Conservation (phyloP, 2,113 vertebrate species). For the Rhizomys pruinosus region DNA sequence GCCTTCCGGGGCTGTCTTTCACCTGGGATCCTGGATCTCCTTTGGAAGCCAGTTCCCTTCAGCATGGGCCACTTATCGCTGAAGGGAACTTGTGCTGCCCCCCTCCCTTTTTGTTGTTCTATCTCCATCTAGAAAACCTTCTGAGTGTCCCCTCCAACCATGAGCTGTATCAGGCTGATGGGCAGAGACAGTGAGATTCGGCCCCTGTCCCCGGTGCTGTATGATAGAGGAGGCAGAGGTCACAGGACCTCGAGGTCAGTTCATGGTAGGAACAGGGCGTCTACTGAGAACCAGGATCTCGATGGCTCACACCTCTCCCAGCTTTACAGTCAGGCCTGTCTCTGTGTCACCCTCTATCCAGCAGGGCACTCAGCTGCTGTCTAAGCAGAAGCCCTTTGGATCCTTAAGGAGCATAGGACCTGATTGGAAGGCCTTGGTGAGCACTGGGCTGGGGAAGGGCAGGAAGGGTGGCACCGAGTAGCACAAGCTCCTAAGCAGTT, state of each 20-base stretch:
- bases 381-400: not conserved
- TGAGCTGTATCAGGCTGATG: not conserved
- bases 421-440: not conserved
- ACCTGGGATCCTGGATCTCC: fast-evolving
- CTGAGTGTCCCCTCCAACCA: not conserved
- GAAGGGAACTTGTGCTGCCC: too few relatives aligned
- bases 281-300: not conserved
- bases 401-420: not conserved
- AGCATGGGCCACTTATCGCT: not conserved
- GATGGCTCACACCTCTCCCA: not conserved
- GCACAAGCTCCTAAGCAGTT: not conserved
- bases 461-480: not conserved
- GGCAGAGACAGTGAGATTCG: not conserved
- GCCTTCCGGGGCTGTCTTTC: not conserved
- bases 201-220: not conserved
- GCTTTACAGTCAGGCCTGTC: not conserved
- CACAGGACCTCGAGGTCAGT: not conserved
- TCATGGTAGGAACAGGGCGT: not conserved
- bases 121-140: not conserved
- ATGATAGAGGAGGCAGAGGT: not conserved
- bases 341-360: not conserved
- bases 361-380: too few relatives aligned
- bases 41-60: not conserved
- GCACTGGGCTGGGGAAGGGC: not conserved
- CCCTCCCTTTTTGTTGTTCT: not conserved